phyloP scores from a whole-genome alignment of 2,113 vertebrate species.

The Siniperca knerii region DNA sequence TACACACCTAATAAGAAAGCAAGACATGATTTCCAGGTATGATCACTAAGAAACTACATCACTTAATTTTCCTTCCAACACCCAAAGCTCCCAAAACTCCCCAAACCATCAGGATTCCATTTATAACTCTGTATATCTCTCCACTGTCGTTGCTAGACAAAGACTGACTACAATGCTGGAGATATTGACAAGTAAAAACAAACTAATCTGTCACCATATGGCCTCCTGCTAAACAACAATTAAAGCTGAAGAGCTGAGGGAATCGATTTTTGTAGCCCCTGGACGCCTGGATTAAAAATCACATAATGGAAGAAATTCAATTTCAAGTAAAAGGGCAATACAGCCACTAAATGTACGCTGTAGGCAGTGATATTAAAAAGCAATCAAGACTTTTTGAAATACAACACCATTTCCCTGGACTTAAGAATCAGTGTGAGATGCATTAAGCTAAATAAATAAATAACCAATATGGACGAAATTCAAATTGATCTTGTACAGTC shows the following conservation, averaged over 20 bases:
- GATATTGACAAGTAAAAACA: slow-evolving; percentile 58
- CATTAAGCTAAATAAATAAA: slow-evolving; percentile 25
- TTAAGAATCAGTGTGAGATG: slow-evolving; percentile 32
- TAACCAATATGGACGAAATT: slow-evolving; percentile 21
- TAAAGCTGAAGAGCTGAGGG: slow-evolving; percentile 61
- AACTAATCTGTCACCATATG: slow-evolving; percentile 64
- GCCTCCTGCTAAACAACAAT: slow-evolving; percentile 72
- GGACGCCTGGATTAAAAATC: slow-evolving; percentile 79
- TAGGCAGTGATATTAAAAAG: slow-evolving; percentile 84
- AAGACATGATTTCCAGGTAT: slow-evolving; percentile 2
- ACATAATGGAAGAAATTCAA: slow-evolving; percentile 84
- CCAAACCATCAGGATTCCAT: neutral
- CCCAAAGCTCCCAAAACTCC: neutral
- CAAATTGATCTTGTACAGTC: neutral
- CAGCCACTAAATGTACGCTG: slow-evolving; percentile 76
- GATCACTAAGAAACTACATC: neutral
- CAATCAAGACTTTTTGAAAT: slow-evolving; percentile 80
- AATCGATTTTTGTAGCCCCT: slow-evolving; percentile 78
- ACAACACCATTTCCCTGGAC: slow-evolving; percentile 68
- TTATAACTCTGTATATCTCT: neutral
- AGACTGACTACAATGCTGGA: slow-evolving; percentile 13
- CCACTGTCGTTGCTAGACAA: neutral
- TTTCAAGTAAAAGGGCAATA: slow-evolving; percentile 83
- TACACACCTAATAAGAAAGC: neutral
- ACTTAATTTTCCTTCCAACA: neutral